Conservation (phyloP, 2,888 invertebrate species). For the Oscheius onirici region DNA sequence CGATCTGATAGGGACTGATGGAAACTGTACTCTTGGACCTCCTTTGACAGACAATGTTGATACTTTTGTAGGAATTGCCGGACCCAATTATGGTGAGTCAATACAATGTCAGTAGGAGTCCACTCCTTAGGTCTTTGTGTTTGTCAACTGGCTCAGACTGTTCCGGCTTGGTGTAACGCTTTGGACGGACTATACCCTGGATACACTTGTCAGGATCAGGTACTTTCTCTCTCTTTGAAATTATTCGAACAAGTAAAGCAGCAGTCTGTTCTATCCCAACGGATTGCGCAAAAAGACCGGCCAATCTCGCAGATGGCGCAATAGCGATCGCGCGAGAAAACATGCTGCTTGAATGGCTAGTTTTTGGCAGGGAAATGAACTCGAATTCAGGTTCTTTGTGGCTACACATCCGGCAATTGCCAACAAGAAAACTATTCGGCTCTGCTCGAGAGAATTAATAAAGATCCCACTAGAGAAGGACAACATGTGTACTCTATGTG, state of each 20-base stretch:
- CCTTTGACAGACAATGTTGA: slow-evolving; percentile 64
- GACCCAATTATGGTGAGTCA: slow-evolving; percentile 64
- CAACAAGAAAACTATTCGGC: slow-evolving; percentile 69
- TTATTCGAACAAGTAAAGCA: too few relatives aligned
- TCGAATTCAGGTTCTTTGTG: slow-evolving; percentile 62
- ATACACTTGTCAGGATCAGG: slow-evolving; percentile 66
- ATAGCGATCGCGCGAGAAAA: neutral
- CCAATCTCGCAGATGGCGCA: slow-evolving; percentile 19
- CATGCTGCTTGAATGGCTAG: slow-evolving; percentile 4
- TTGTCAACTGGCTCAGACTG: slow-evolving; percentile 69
- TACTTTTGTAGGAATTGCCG: slow-evolving; percentile 69
- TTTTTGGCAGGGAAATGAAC: neutral
- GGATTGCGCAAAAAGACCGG: slow-evolving; percentile 23
- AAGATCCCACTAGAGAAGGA: slow-evolving; percentile 62
- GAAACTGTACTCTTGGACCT: slow-evolving; percentile 68
- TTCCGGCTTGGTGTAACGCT: slow-evolving; percentile 71
- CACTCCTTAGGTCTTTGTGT: slow-evolving; percentile 57
- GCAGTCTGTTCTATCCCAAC: slow-evolving; percentile 9
- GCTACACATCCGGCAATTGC: slow-evolving; percentile 67
- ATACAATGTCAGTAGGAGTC: neutral
- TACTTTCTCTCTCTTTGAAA: slow-evolving; percentile 12
- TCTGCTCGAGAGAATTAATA: slow-evolving; percentile 68
- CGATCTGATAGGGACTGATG: slow-evolving; percentile 67
- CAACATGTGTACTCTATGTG: slow-evolving; percentile 70
- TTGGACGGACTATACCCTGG: slow-evolving; percentile 68